Evolutionary conservation across 2,888 invertebrate species (phyloP), one percentile per base, ranked within the genome.

Genomic region (Nysson spinosus): DNA sequence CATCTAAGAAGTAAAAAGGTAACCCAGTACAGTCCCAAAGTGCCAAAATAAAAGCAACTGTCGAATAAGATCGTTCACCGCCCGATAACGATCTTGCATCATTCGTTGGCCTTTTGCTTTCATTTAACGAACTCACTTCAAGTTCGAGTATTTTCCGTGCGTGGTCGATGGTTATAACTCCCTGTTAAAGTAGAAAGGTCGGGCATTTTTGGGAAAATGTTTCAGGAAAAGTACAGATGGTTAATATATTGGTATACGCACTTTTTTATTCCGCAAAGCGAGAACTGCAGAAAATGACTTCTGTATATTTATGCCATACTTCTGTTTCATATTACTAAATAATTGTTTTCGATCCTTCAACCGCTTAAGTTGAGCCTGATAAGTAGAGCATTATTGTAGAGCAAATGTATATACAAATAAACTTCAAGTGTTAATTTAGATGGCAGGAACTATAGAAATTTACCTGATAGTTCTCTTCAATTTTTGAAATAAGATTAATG

Each of bases 61-160:
- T 98, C n/a, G 96, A 93, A 88, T 95, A 99, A 1, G 97, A 97
- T 55, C 97, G 91, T 89, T 99, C 99, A 3, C 99, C 99, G 30
- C 99, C 99, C 0, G 97, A 98, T 69, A 99, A 89, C 67, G 95
- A 92, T 43, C 91, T 89, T 0, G 93, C 89, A 64, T 89, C 90
- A 9, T 89, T 89, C 0, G 84, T 83, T 4, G 88, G 86, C 43
- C 79, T 80, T 62, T 88, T 87, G 1, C 87, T 81, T 20, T 89
- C 89, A 60, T 90, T 90, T 51, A 88, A 88, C 0, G 91, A 90
- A 50, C 88, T 87, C 0, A 92, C 90, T 39, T 89, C 87, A 43
- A 92, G 84, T 16, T 88, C 87, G 9, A 92, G 84, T 24, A 85
- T 87, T 54, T 88, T 87, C 1, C 86, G 83, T 4, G 75, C 69